phyloP scores from a whole-genome alignment of 2,888 invertebrate species.

The Troides aeacus region DNA sequence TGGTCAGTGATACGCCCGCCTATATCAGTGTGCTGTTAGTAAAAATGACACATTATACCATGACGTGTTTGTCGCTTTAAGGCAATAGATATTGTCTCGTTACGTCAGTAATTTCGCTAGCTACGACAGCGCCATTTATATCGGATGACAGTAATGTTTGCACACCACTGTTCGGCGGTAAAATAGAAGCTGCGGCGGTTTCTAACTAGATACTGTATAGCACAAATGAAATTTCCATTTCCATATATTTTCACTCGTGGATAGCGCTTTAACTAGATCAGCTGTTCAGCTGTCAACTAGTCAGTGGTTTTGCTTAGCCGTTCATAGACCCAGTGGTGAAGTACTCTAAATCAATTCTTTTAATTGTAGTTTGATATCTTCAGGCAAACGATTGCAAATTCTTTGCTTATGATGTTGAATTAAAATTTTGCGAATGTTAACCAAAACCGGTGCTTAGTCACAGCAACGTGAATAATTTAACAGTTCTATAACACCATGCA shows the following conservation, averaged over 20 bases:
- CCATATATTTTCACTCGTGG: slow-evolving; percentile 15
- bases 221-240: slow-evolving; percentile 15
- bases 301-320: slow-evolving; percentile 61
- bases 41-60: too few relatives aligned
- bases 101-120: too few relatives aligned
- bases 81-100: too few relatives aligned
- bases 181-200: too few relatives aligned
- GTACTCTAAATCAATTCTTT: slow-evolving; percentile 53
- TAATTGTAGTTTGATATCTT: slow-evolving; percentile 22
- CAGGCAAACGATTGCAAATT: slow-evolving; percentile 16
- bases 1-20: too few relatives aligned
- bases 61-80: too few relatives aligned
- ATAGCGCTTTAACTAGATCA: slow-evolving; percentile 10
- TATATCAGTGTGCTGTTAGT: too few relatives aligned
- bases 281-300: slow-evolving; percentile 50
- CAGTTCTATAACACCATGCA: background rate
- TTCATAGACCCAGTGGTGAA: slow-evolving; percentile 50
- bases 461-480: background rate
- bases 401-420: slow-evolving; percentile 52
- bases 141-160: too few relatives aligned
- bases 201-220: background rate
- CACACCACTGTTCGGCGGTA: too few relatives aligned
- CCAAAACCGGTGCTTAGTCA: slow-evolving; percentile 40
- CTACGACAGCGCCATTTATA: too few relatives aligned
- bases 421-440: slow-evolving; percentile 50